phyloP scores from a whole-genome alignment of 2,888 invertebrate species.

The Pammene aurita region DNA sequence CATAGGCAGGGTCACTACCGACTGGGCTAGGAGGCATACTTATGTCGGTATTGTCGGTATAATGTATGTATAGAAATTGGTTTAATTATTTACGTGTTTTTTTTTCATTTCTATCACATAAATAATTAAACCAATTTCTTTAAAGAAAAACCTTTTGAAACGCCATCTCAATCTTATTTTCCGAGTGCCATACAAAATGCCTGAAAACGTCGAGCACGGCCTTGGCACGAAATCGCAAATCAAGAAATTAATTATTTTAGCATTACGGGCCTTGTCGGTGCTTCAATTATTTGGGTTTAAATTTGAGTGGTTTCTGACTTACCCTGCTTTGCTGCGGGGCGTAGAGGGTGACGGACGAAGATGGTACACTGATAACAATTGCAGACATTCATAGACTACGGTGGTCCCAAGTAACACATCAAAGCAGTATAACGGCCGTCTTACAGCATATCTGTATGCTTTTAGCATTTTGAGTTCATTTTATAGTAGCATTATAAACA shows the following conservation, averaged over 20 bases:
- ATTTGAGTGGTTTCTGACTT: constrained; percentile 46
- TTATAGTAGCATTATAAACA: too few relatives aligned
- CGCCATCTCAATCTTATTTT: constrained; percentile 1
- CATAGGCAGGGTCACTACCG: too few relatives aligned
- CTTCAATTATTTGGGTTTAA: constrained; percentile 51
- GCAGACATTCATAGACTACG: background rate
- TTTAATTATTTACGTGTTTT: too few relatives aligned
- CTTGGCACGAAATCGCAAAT: constrained; percentile 40
- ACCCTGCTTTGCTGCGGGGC: constrained; percentile 42
- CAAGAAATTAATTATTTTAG: constrained; percentile 52
- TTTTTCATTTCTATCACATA: too few relatives aligned
- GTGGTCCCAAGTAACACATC: too few relatives aligned
- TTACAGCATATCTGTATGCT: too few relatives aligned
- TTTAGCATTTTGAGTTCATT: too few relatives aligned
- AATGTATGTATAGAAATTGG: too few relatives aligned
- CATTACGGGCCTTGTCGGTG: constrained; percentile 45
- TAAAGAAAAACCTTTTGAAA: background rate
- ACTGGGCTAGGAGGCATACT: too few relatives aligned
- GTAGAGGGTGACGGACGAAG: background rate
- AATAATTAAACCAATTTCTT: too few relatives aligned
- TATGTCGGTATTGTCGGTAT: too few relatives aligned
- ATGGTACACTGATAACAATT: background rate
- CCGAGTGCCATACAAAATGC: constrained; percentile 9
- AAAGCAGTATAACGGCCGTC: too few relatives aligned
- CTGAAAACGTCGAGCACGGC: constrained; percentile 16